Conservation (phyloP, 2,113 vertebrate genomes). For the Tragelaphus imberbis region DNA sequence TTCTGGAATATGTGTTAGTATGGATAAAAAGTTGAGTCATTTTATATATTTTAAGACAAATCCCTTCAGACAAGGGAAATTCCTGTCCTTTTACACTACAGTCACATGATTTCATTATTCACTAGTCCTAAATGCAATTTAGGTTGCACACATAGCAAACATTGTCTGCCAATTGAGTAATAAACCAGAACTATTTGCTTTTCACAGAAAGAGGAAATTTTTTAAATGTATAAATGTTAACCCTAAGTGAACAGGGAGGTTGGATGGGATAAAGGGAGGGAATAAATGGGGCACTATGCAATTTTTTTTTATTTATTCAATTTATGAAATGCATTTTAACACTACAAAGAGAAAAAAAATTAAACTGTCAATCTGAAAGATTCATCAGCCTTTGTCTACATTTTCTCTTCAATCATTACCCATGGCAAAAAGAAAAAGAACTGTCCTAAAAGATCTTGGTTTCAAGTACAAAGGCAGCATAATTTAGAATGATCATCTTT, state of each 20-base stretch:
- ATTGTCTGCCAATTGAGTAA: conserved; percentile 48
- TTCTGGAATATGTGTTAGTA: conserved; percentile 28
- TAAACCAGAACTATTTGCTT: conserved; percentile 52
- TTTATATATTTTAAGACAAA: conserved; percentile 45
- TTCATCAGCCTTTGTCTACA: not conserved
- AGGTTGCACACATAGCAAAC: conserved; percentile 22
- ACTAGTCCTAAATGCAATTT: conserved; percentile 33
- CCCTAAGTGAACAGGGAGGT: not conserved
- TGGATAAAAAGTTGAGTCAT: conserved; percentile 38
- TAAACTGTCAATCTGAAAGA: conserved; percentile 23
- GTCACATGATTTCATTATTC: conserved; percentile 49
- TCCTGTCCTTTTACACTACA: conserved; percentile 24
- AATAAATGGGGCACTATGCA: conserved; percentile 5
- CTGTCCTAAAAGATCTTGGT: conserved; percentile 22
- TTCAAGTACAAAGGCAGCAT: conserved; percentile 23
- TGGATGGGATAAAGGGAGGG: not conserved
- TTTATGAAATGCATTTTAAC: conserved; percentile 13
- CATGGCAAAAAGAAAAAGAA: conserved; percentile 16
- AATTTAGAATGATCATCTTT: conserved; percentile 19
- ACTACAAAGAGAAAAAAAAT: not conserved
- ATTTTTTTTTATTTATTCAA: not conserved
- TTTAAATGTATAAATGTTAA: conserved; percentile 27
- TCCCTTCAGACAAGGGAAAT: conserved; percentile 22
- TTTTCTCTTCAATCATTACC: conserved; percentile 36
- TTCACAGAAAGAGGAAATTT: conserved; percentile 31